phyloP scores from a whole-genome alignment of 2,888 invertebrate species.

The Pachymerium ferrugineum region DNA sequence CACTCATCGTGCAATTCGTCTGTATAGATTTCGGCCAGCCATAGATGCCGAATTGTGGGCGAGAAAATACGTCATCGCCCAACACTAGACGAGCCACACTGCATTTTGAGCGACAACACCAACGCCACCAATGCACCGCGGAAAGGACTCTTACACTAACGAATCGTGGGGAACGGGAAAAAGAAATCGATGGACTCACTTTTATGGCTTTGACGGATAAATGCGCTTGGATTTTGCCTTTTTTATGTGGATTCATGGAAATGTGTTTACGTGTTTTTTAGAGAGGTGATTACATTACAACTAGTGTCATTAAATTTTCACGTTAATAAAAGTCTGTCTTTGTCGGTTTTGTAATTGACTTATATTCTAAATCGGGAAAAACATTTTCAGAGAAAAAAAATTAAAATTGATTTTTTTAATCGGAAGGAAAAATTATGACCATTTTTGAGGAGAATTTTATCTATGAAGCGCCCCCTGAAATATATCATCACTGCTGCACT shows the following conservation, averaged over 20 bases:
- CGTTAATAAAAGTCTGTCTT: too few relatives aligned
- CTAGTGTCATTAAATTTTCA: background rate
- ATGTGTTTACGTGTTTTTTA: background rate
- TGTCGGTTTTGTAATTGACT: too few relatives aligned
- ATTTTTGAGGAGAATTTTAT: background rate
- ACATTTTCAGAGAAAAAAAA: too few relatives aligned
- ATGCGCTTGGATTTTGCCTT: background rate
- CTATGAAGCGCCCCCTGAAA: background rate
- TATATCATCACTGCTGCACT: slow-evolving; percentile 42
- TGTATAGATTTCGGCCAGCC: background rate
- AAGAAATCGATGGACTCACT: slow-evolving; percentile 10
- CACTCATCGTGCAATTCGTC: slow-evolving; percentile 19
- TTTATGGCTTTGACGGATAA: background rate
- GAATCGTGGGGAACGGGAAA: background rate
- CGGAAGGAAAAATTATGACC: background rate
- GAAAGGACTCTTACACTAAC: slow-evolving; percentile 11
- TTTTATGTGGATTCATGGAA: too few relatives aligned
- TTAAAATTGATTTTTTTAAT: too few relatives aligned
- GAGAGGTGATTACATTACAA: background rate
- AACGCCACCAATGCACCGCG: slow-evolving; percentile 10
- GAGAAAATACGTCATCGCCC: slow-evolving; percentile 3
- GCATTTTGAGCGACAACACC: background rate
- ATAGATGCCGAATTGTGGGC: background rate
- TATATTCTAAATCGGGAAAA: background rate
- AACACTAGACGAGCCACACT: background rate